Conservation (phyloP, 1,140 invertebrate genomes). For the Aphelenchoides fujianensis region DNA sequence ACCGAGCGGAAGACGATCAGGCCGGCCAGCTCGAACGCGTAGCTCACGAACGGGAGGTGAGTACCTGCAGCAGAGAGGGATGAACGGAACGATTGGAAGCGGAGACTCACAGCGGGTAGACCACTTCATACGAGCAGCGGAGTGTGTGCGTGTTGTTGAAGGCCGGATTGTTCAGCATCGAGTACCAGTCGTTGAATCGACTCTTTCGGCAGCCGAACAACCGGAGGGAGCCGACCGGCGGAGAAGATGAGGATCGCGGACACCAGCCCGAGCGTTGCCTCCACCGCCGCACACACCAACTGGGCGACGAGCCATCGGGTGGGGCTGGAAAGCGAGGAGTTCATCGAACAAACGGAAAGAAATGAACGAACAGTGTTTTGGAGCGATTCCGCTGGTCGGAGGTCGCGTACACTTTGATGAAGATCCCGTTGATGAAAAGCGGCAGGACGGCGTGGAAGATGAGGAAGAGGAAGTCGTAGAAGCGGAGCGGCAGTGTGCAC, state of each 20-base stretch:
- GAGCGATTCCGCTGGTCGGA: background rate
- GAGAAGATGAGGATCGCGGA: conserved; percentile 34
- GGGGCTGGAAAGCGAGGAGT: conserved; percentile 18
- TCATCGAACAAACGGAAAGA: background rate
- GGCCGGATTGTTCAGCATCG: conserved; percentile 84
- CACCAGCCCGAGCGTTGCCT: conserved; percentile 35
- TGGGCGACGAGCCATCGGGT: conserved; percentile 41
- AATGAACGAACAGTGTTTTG: background rate
- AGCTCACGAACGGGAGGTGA: conserved; percentile 89
- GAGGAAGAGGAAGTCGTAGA: conserved; percentile 46
- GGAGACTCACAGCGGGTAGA: conserved; percentile 84
- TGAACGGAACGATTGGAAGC: conserved; percentile 12
- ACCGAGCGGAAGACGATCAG: conserved; percentile 77
- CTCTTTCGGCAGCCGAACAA: conserved; percentile 66
- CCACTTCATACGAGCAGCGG: conserved; percentile 91
- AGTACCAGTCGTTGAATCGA: conserved; percentile 88
- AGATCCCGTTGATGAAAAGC: conserved; percentile 26
- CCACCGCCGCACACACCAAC: conserved; percentile 36
- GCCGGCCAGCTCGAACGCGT: conserved; percentile 75
- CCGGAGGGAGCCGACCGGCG: conserved; percentile 27
- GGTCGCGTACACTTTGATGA: conserved; percentile 30
- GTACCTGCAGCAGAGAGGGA: conserved; percentile 72
- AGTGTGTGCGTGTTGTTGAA: conserved; percentile 83
- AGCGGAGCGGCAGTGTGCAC: conserved; percentile 29
- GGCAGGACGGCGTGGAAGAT: conserved; percentile 43